These are phyloP conservation scores for Labroides dimidiatus DNA, from an alignment of 2,797 vertebrate species.

Conservation along the genomic window DNA sequence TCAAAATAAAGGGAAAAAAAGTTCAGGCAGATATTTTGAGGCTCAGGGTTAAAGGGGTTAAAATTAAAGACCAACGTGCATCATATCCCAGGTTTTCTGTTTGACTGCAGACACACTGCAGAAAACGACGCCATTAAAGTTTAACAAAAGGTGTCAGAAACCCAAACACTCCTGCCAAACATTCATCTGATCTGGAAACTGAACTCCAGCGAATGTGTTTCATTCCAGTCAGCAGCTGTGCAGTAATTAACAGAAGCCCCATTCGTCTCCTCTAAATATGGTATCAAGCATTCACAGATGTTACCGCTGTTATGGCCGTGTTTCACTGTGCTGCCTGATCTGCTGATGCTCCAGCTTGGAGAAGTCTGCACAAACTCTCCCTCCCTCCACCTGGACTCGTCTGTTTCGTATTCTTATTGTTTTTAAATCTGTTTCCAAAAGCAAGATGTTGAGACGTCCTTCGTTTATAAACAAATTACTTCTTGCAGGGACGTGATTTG, in stretches of 20 bases:
- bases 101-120: too few relatives aligned
- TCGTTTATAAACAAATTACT: slow-evolving; percentile 43
- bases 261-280: slow-evolving; percentile 13
- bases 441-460: slow-evolving; percentile 30
- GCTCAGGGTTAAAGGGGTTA: too few relatives aligned
- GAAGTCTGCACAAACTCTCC: too few relatives aligned
- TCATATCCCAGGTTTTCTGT: too few relatives aligned
- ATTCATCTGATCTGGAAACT: slow-evolving; percentile 28
- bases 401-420: neutral
- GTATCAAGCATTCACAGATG: slow-evolving; percentile 30
- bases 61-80: too few relatives aligned
- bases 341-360: neutral
- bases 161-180: slow-evolving; percentile 4
- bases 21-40: too few relatives aligned
- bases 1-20: too few relatives aligned
- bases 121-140: neutral
- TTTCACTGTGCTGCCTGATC: neutral
- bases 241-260: slow-evolving; percentile 17
- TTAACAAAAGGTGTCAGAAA: slow-evolving; percentile 4
- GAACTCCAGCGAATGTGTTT: slow-evolving; percentile 7
- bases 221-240: slow-evolving; percentile 30
- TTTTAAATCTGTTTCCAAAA: slow-evolving; percentile 6
- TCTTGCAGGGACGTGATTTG: slow-evolving; percentile 34
- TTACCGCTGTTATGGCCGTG: slow-evolving; percentile 11
- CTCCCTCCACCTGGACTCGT: neutral